Evolutionary conservation across 2,888 invertebrate genomes (phyloP).

Genomic region (Mesodorylaimus sp.): DNA sequence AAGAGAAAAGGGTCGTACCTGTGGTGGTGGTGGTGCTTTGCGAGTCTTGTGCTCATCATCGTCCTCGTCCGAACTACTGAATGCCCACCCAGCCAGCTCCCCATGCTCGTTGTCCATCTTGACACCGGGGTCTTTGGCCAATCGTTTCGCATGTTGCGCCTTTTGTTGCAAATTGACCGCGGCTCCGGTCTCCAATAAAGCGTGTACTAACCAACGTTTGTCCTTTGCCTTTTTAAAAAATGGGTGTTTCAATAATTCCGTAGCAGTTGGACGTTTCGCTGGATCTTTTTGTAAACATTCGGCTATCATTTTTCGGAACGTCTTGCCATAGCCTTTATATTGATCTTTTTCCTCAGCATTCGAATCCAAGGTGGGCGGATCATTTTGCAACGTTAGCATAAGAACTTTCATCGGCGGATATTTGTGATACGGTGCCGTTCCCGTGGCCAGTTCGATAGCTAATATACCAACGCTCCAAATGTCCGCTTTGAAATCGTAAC

Average conservation of each 20-base stretch:
- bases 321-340: conserved; percentile 90
- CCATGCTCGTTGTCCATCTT: conserved; percentile 1
- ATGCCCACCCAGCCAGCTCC: conserved; percentile 8
- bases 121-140: conserved; percentile 3
- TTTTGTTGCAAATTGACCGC: conserved; percentile 10
- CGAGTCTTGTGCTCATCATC: background rate
- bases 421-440: conserved; percentile 94
- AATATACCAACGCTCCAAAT: conserved; percentile 88
- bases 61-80: conserved; percentile 7
- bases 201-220: conserved; percentile 24
- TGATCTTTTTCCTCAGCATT: conserved; percentile 89
- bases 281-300: conserved; percentile 94
- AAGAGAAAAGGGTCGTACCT: too few relatives aligned
- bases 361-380: conserved; percentile 86
- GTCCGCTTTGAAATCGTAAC: conserved; percentile 93
- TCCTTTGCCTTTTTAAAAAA: conserved; percentile 89
- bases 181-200: conserved; percentile 20
- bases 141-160: conserved; percentile 8
- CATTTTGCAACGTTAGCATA: conserved; percentile 92
- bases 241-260: conserved; percentile 81
- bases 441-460: conserved; percentile 94
- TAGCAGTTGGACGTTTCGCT: conserved; percentile 75
- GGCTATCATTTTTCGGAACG: conserved; percentile 83
- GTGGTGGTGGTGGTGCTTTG: too few relatives aligned
- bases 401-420: conserved; percentile 98